phyloP scores from a whole-genome alignment of 1,140 invertebrate species.

The Macrobrachium rosenbergii region DNA sequence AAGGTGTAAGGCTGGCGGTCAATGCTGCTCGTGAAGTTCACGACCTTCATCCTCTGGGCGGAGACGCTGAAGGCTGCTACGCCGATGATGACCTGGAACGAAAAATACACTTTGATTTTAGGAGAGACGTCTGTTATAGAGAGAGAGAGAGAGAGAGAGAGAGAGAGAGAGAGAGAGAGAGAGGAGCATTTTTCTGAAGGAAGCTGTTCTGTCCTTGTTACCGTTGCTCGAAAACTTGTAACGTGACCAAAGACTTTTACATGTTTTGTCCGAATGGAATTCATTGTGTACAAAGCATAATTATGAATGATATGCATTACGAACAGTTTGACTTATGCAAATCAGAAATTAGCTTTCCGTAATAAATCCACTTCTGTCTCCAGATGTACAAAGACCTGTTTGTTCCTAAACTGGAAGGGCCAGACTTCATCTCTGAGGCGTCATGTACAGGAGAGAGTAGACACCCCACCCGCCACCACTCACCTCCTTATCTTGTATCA shows the following conservation, averaged over 20 bases:
- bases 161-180: background rate
- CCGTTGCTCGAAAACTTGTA: background rate
- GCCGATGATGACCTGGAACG: slow-evolving; percentile 76
- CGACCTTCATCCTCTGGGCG: slow-evolving; percentile 74
- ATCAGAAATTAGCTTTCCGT: no score
- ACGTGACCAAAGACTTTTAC: no score
- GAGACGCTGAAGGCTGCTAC: slow-evolving; percentile 81
- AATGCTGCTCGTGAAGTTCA: slow-evolving; percentile 86
- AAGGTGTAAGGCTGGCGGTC: slow-evolving; percentile 85
- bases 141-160: slow-evolving; percentile 2
- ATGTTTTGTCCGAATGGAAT: no score
- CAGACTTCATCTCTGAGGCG: no score
- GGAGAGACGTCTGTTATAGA: background rate
- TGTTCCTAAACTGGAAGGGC: no score
- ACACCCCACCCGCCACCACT: no score
- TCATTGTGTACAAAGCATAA: background rate
- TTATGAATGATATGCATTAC: background rate
- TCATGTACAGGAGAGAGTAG: no score
- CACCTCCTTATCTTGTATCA: background rate
- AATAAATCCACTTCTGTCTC: no score
- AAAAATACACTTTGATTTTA: background rate
- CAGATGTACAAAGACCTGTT: no score
- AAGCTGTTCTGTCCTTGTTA: no score
- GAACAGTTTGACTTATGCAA: no score
- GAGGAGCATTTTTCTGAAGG: background rate